These are phyloP conservation scores for Nomada hirtipes DNA, from an alignment of 2,888 invertebrate genomes.

Conservation along the genomic window DNA sequence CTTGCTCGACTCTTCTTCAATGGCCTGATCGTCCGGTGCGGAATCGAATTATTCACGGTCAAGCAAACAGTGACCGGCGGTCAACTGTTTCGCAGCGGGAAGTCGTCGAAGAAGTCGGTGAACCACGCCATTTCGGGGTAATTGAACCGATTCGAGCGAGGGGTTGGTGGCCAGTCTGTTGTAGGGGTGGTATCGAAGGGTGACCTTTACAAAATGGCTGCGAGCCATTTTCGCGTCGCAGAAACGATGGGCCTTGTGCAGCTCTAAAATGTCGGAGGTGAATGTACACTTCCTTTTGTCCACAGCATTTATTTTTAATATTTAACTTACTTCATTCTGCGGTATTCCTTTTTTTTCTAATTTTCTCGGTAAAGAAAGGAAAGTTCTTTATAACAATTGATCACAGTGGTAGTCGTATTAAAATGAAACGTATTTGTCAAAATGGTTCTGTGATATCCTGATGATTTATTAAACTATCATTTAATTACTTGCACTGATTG, in stretches of 20 bases:
- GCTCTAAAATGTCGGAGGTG: slow-evolving; percentile 23
- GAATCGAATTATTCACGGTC: slow-evolving; percentile 82
- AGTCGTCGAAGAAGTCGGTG: slow-evolving; percentile 63
- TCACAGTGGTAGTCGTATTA: not conserved
- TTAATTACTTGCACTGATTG: too few species aligned
- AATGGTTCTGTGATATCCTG: too few species aligned
- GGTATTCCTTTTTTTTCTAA: not conserved
- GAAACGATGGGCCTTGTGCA: not conserved
- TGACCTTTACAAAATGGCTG: slow-evolving; percentile 79
- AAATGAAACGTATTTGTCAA: too few species aligned
- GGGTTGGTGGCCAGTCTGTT: slow-evolving; percentile 60
- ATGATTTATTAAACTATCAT: too few species aligned
- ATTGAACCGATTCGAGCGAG: slow-evolving; percentile 71
- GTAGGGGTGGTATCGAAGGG: slow-evolving; percentile 68
- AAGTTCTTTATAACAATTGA: not conserved
- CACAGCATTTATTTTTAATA: not conserved
- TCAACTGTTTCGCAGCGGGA: slow-evolving; percentile 80
- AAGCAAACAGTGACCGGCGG: slow-evolving; percentile 81
- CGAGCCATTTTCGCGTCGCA: slow-evolving; percentile 74
- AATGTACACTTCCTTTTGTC: not conserved
- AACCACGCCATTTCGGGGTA: slow-evolving; percentile 73
- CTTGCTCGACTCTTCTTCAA: slow-evolving; percentile 57
- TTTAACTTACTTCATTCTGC: not conserved
- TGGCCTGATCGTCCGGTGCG: slow-evolving; percentile 21
- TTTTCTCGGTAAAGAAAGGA: not conserved